Evolutionary conservation across 2,113 vertebrate genomes (phyloP).

Genomic region (Phoxinus phoxinus): DNA sequence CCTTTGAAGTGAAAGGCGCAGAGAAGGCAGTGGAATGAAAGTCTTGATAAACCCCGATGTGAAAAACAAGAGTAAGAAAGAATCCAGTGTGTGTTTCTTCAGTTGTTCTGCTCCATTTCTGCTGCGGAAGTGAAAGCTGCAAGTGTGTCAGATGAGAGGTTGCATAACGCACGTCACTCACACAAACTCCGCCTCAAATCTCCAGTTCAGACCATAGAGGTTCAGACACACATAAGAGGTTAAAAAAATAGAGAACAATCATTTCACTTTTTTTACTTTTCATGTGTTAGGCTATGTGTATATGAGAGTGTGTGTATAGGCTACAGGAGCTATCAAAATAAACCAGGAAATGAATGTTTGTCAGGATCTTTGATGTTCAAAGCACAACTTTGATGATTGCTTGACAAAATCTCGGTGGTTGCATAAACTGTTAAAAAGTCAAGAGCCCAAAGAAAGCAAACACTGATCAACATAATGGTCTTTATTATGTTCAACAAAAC

Average conservation of each 20-base stretch:
- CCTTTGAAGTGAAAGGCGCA: not conserved
- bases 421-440: too few species aligned
- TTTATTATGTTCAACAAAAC: too few species aligned
- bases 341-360: not conserved
- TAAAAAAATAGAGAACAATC: not conserved
- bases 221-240: not conserved
- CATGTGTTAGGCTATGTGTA: not conserved
- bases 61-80: not conserved
- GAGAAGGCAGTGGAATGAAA: not conserved
- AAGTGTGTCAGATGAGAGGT: constrained; percentile 26
- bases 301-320: not conserved
- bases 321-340: not conserved
- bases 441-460: too few species aligned
- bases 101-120: not conserved
- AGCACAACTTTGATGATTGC: not conserved
- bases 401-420: not conserved
- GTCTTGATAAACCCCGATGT: not conserved
- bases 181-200: constrained; percentile 3
- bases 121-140: not conserved
- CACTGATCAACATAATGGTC: too few species aligned
- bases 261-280: too few species aligned
- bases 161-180: constrained; percentile 16
- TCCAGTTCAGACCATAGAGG: not conserved
- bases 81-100: not conserved
- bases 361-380: not conserved